phyloP scores from a whole-genome alignment of 2,113 vertebrate genomes.

The Alligator sinensis region DNA sequence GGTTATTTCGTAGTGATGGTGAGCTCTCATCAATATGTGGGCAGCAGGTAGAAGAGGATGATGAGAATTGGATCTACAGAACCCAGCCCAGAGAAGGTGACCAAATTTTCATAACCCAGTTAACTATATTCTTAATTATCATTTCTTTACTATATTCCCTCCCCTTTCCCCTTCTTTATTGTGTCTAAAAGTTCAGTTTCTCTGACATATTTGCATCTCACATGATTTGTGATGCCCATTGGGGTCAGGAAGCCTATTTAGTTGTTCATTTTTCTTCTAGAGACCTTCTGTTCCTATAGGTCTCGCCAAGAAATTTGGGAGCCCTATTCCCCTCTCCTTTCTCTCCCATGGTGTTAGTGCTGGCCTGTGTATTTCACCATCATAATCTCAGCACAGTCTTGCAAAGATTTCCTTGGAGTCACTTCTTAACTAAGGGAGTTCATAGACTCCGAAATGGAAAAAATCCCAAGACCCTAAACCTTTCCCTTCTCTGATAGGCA shows the following conservation, averaged over 20 bases:
- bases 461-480: not conserved
- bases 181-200: not conserved
- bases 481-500: not conserved
- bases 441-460: not conserved
- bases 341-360: too few relatives aligned
- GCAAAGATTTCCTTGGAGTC: not conserved
- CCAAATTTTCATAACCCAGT: not conserved
- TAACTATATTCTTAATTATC: not conserved
- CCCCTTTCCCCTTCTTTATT: not conserved
- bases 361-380: not conserved
- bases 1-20: slow-evolving; percentile 91
- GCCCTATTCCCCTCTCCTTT: too few relatives aligned
- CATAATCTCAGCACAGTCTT: not conserved
- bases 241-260: not conserved
- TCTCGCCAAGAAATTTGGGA: not conserved
- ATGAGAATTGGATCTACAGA: slow-evolving; percentile 89
- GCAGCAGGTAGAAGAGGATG: slow-evolving; percentile 79
- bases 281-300: not conserved
- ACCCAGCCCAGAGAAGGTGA: slow-evolving; percentile 92
- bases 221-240: not conserved
- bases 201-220: not conserved
- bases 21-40: slow-evolving; percentile 82
- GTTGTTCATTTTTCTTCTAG: not conserved
- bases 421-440: not conserved
- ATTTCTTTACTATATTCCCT: not conserved